These are phyloP conservation scores for Vanessa tameamea DNA, from an alignment of 1,140 invertebrate genomes.

Conservation along the genomic window DNA sequence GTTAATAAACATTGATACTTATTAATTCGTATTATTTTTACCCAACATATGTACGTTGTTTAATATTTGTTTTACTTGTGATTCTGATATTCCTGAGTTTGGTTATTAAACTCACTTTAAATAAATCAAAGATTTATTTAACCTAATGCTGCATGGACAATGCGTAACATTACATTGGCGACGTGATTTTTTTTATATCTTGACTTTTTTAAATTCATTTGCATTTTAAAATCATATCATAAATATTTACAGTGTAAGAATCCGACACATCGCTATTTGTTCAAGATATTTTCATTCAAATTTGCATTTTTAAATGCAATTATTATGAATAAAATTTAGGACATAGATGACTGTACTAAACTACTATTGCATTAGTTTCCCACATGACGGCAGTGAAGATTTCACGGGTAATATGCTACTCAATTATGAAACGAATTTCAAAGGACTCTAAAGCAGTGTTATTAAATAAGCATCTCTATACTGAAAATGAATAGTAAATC, in stretches of 20 bases:
- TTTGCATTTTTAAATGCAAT: no score
- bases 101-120: no score
- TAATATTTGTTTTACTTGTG: not conserved
- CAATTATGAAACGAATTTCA: constrained; percentile 38
- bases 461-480: constrained; percentile 41
- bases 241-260: no score
- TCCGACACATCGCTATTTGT: no score
- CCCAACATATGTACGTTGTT: not conserved
- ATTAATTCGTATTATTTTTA: constrained; percentile 42
- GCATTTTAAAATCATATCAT: no score
- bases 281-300: no score
- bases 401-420: not conserved
- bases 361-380: not conserved
- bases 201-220: not conserved
- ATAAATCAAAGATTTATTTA: no score
- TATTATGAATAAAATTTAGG: no score
- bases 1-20: constrained; percentile 75
- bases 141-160: no score
- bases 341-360: no score
- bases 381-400: not conserved
- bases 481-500: constrained; percentile 48
- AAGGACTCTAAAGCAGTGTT: constrained; percentile 31
- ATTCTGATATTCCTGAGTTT: no score
- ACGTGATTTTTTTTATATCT: not conserved
- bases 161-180: no score